Evolutionary conservation across 2,113 vertebrate genomes (phyloP), one percentile per base, ranked within the genome.

Genomic region (Tachysurus fulvidraco): DNA sequence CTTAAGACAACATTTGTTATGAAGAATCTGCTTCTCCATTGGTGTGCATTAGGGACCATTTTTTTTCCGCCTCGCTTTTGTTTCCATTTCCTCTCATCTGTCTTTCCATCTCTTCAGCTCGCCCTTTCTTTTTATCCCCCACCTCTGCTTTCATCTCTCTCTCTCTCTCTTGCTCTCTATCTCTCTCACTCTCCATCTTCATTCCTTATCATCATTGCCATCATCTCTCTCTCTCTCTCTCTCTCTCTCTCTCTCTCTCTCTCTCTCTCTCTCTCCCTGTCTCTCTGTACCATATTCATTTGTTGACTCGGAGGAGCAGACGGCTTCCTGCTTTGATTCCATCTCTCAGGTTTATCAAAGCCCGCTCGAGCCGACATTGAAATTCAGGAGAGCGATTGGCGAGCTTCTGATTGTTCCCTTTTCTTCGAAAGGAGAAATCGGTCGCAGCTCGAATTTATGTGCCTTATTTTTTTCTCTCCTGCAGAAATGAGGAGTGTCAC

Each of bases 301-400:
- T 85, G 74, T 89, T 85, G 83, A 87, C 79, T 88, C 52, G 5
- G 73, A 77, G 77, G 50, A 81, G 82, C 77, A 87, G 74, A 81
- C 81, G 69, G 81, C 85, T 84, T 88, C 84, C 79, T 89, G 86
- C 88, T 88, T 89, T 89, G 86, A 88, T 89, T 88, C 57, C 46
- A 83, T 90, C 86, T 90, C 44, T 64, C 52, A 62, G 82, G 55
- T 84, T 78, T 82, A 90, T 90, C 86, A 86, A 86, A 88, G 82
- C 52, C 85, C 71, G 82, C 55, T 62, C 59, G 52, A 81, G 79
- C 65, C 21, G 30, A 55, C 55, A 84, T 59, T 86, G 90, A 86
- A 86, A 87, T 89, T 74, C 78, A 86, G 79, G 78, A 84, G 74
- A 77, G 81, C 8, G n/a, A 85, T 55, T 52, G 30, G 67, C 5